Evolutionary conservation across 2,888 invertebrate genomes (phyloP), one percentile per base, ranked within the genome.

Genomic region (Agrochola litura): DNA sequence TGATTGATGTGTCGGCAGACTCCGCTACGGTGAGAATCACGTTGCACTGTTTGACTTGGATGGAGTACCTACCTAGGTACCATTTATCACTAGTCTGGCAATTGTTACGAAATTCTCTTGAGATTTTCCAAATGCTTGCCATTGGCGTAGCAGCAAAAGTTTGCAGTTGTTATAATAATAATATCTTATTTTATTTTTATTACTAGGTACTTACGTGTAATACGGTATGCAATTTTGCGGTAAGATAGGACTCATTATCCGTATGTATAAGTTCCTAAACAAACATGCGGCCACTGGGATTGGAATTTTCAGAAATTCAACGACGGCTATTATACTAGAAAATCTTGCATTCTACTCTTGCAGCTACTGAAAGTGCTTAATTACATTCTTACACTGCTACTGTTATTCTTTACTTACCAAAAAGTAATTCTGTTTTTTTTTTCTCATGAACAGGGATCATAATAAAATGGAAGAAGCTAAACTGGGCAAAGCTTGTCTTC

Each of bases 381-480:
- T 78, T 37, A 37, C n/a, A 54, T 63, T 30, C 25, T 71, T 41
- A 46, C 16, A 69, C 19, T 71, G 72, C 49, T 79, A 30, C 58
- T 63, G 14, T 56, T 71, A 58, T 79, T 73, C 58, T 63, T 77
- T 70, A 58, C 72, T 75, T 76, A 41, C 12, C 56, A 56, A 79
- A 58, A 65, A 64, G 49, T 72, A 78, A 64, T 79, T 43, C 8
- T 54, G 60, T 75, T 70, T 77, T 73, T 78, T 76, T 75, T 77
- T 74, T 74, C 54, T 73, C 37, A 16, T 77, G 60, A 76, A 82
- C 93, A 96, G 96, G 93, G 95, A 95, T 68, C 88, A 88, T 77
- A 93, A 89, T 83, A 96, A 95, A 90, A 96, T 96, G 96, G 96
- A 96, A 67, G 96, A 96, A 76, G 89, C 91, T 46, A 96, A 96